Evolutionary conservation across 2,888 invertebrate species (phyloP).

Genomic region (Catocala fraxini): DNA sequence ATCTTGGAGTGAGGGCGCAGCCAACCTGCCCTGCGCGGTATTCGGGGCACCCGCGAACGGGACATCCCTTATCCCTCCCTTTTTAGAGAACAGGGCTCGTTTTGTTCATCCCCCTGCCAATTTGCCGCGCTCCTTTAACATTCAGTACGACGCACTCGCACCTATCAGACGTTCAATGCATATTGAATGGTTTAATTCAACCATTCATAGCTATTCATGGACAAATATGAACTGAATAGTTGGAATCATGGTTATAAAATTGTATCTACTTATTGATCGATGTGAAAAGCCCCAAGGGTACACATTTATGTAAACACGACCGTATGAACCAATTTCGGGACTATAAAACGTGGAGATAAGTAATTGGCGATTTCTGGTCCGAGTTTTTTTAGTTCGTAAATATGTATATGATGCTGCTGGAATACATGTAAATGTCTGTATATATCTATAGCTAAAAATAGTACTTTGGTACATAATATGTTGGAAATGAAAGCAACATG

Average conservation of each 20-base stretch:
- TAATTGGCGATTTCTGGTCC: slow-evolving; percentile 9
- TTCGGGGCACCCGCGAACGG: slow-evolving; percentile 18
- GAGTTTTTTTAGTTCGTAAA: neutral
- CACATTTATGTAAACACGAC: slow-evolving; percentile 8
- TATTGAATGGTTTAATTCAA: slow-evolving; percentile 15
- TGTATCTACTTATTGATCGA: slow-evolving; percentile 28
- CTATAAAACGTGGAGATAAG: slow-evolving; percentile 16
- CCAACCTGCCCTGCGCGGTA: slow-evolving; percentile 41
- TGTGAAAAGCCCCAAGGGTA: slow-evolving; percentile 14
- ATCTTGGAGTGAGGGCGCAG: slow-evolving; percentile 46
- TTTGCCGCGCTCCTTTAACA: slow-evolving; percentile 28
- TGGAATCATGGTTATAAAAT: too few relatives aligned
- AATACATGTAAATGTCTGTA: too few relatives aligned
- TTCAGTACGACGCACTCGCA: slow-evolving; percentile 18
- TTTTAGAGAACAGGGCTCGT: slow-evolving; percentile 33
- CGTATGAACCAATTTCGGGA: slow-evolving; percentile 12
- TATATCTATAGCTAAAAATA: too few relatives aligned
- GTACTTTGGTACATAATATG: too few relatives aligned
- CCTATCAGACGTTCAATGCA: slow-evolving; percentile 17
- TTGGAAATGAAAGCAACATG: too few relatives aligned
- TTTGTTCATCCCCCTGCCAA: slow-evolving; percentile 23
- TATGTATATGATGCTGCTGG: too few relatives aligned
- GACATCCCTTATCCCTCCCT: slow-evolving; percentile 29
- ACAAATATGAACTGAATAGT: too few relatives aligned
- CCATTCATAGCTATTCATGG: neutral